Evolutionary conservation across 2,113 vertebrate species (phyloP).

Genomic region (Zosterops lateralis): DNA sequence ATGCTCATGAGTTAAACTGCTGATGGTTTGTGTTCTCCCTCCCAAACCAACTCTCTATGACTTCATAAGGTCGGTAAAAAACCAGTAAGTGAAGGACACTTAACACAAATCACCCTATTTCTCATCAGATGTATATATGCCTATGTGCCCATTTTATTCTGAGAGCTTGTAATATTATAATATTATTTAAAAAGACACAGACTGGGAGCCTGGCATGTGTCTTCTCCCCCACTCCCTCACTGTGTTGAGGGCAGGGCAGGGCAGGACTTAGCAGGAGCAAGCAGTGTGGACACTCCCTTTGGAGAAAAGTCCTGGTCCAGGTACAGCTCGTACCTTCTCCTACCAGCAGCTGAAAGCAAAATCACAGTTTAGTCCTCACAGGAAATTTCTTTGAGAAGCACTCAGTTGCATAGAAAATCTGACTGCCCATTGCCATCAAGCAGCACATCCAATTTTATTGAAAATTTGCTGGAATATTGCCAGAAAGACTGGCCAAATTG

Average conservation of each 20-base stretch:
- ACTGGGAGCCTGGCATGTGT: not conserved
- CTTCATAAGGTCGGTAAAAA: not conserved
- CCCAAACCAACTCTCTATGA: not conserved
- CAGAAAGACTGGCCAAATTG: slow-evolving; percentile 31
- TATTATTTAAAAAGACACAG: not conserved
- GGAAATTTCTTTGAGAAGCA: not conserved
- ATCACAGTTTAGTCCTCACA: not conserved
- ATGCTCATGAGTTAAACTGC: not conserved
- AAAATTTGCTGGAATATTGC: not conserved
- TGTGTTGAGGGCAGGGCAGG: not conserved
- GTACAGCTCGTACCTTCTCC: not conserved
- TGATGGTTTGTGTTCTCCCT: not conserved
- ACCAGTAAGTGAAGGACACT: not conserved
- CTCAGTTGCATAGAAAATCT: not conserved
- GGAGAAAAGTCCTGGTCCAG: not conserved
- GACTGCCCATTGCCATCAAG: not conserved
- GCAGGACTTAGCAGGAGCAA: not conserved
- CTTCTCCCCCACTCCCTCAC: not conserved
- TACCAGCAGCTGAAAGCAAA: not conserved
- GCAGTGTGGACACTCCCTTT: not conserved
- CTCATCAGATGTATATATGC: not conserved
- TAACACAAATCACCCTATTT: not conserved
- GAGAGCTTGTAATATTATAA: not conserved
- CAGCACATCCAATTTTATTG: not conserved
- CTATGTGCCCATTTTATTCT: not conserved